Conservation (phyloP, 2,888 invertebrate species). For the Polyommatus icarus region DNA sequence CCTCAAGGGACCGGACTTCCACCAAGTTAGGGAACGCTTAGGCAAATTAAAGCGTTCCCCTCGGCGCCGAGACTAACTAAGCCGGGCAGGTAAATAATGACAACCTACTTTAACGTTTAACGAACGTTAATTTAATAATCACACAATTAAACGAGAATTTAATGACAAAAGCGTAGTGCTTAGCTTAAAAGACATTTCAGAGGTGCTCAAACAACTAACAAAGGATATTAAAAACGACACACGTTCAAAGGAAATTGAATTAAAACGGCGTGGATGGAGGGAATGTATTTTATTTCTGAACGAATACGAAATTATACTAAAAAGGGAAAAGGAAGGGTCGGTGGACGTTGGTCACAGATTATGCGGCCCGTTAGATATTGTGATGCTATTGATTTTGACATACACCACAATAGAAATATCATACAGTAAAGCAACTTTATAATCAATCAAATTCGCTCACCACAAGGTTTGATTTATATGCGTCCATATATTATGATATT, state of each 20-base stretch:
- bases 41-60: too few species aligned
- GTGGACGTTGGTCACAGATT: background rate
- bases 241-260: conserved; percentile 6
- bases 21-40: too few species aligned
- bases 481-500: too few species aligned
- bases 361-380: conserved; percentile 12
- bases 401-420: background rate
- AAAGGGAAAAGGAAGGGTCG: conserved; percentile 18
- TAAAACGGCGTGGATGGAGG: background rate
- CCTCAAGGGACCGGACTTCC: too few species aligned
- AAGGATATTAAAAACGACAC: conserved; percentile 13
- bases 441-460: too few species aligned
- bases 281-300: background rate
- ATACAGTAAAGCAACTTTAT: too few species aligned
- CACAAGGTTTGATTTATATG: too few species aligned
- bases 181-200: background rate
- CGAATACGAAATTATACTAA: conserved; percentile 5
- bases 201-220: conserved; percentile 12
- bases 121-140: background rate
- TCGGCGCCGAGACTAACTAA: too few species aligned
- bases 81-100: too few species aligned
- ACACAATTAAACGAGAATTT: background rate
- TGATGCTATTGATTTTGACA: background rate
- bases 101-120: background rate
- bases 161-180: background rate